A percentile compares a stretch with the other conserved stretches of the same genome.
Conservation (phyloP, 2,113 vertebrate species). For the Gallinago jamesoni region DNA sequence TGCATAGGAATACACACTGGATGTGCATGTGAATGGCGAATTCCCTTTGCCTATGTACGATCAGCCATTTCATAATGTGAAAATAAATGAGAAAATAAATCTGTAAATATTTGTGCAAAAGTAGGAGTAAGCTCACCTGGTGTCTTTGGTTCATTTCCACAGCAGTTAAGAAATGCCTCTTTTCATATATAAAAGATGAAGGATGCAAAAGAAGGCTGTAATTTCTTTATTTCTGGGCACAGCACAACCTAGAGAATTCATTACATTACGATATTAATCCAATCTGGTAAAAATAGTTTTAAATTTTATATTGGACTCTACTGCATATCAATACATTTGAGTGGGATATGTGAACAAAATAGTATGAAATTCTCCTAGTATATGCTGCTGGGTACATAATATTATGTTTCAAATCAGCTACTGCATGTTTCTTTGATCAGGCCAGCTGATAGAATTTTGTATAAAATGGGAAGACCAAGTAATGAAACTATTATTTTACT, state of each 20-base stretch:
- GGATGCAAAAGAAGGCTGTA: neutral
- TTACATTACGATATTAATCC: neutral
- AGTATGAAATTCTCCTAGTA: neutral
- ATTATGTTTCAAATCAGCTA: neutral
- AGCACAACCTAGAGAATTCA: neutral
- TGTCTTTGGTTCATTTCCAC: neutral
- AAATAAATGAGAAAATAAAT: neutral
- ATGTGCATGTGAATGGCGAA: neutral
- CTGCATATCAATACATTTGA: neutral
- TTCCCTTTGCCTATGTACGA: neutral
- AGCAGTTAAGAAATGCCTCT: neutral
- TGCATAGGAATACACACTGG: neutral
- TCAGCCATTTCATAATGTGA: neutral
- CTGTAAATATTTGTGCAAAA: neutral
- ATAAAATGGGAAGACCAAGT: constrained; percentile 29
- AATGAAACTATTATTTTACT: constrained; percentile 26
- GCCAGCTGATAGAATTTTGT: constrained; percentile 1
- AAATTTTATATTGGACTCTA: neutral
- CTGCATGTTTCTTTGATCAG: neutral
- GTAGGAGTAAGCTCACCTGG: neutral
- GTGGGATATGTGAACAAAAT: neutral
- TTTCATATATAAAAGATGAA: neutral
- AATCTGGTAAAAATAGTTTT: neutral
- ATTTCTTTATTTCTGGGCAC: neutral
- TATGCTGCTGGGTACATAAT: neutral